A percentile compares a stretch with the other conserved stretches of the same genome.
phyloP scores from a whole-genome alignment of 2,797 vertebrate genomes.

The Sparus aurata region DNA sequence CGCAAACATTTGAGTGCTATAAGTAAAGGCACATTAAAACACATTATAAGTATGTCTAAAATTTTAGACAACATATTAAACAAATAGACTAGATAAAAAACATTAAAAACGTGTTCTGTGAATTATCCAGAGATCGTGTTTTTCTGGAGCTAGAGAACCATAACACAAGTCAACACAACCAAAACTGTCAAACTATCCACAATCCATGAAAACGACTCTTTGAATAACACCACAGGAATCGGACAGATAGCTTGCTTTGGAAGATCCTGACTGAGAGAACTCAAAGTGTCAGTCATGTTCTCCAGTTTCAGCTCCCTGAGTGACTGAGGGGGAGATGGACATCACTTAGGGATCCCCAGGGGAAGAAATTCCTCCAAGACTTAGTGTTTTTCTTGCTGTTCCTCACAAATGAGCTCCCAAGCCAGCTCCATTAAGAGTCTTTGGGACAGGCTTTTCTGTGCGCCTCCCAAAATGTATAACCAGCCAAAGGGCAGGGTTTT shows the following conservation, averaged over 20 bases:
- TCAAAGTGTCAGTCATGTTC: conserved; percentile 73
- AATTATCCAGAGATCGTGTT: too few species aligned
- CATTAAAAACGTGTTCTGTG: too few species aligned
- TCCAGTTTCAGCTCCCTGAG: conserved; percentile 76
- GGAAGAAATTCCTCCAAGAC: conserved; percentile 85
- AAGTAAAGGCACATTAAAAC: too few species aligned
- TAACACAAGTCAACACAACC: neutral
- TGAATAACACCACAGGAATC: conserved; percentile 1
- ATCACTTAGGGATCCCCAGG: conserved; percentile 84
- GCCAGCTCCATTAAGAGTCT: conserved; percentile 71
- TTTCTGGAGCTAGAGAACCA: neutral
- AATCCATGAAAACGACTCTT: neutral
- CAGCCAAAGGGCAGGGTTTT: conserved; percentile 72
- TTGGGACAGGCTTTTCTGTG: conserved; percentile 43
- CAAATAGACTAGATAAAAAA: too few species aligned
- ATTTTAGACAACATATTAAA: too few species aligned
- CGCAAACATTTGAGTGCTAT: too few species aligned
- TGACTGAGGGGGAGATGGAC: conserved; percentile 76
- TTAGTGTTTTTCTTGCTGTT: conserved; percentile 81
- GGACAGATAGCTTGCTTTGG: conserved; percentile 45
- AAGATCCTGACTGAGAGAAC: conserved; percentile 43
- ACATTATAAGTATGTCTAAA: too few species aligned
- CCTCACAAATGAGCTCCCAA: conserved; percentile 71
- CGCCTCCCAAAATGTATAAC: conserved; percentile 50
- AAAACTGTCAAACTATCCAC: neutral